These are phyloP conservation scores for Hemiscyllium ocellatum DNA, from an alignment of 2,113 vertebrate genomes.

Conservation along the genomic window DNA sequence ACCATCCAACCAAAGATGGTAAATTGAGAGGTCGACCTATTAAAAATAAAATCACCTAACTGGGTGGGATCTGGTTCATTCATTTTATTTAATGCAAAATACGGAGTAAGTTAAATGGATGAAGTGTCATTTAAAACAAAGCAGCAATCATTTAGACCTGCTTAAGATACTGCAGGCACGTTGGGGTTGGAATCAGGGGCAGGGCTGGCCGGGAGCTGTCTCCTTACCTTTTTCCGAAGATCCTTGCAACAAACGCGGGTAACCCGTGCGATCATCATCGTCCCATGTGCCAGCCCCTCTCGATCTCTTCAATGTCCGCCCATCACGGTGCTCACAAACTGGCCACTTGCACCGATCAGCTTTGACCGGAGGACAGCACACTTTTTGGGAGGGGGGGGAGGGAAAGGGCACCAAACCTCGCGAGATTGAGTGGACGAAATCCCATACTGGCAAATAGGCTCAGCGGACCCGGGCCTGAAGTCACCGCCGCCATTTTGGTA, in stretches of 20 bases:
- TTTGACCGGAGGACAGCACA: too few species aligned
- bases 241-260: neutral
- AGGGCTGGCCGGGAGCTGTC: neutral
- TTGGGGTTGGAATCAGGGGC: neutral
- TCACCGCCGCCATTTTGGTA: neutral
- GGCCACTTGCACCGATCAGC: too few species aligned
- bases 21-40: neutral
- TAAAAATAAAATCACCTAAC: neutral
- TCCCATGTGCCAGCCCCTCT: neutral
- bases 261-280: neutral
- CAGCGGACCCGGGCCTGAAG: neutral
- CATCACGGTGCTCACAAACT: neutral
- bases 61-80: neutral
- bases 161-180: neutral
- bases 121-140: neutral
- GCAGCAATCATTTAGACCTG: neutral
- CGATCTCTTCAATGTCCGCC: neutral
- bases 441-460: neutral
- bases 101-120: neutral
- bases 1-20: neutral
- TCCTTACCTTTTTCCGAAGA: neutral
- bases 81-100: neutral
- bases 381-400: neutral
- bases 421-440: neutral
- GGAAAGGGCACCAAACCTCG: neutral